Base-by-base conservation (phyloP, 2,113 vertebrate species). In the Agapornis roseicollis region DNA sequence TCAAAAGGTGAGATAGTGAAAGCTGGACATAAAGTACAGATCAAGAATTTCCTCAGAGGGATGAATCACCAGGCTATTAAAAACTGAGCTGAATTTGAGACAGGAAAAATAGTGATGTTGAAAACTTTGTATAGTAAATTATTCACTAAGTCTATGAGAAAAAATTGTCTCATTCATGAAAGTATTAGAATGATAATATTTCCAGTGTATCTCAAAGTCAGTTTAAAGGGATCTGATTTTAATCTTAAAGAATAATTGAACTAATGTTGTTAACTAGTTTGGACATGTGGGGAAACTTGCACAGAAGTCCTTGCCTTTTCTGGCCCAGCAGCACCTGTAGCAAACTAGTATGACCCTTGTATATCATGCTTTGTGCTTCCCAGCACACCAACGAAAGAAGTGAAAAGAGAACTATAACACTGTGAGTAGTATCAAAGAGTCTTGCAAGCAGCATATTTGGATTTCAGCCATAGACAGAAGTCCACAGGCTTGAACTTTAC, bases 401-500 rank as follows among this genome's bases (percentile, higher is more conserved):
- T 70, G 33, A 42, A 78, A 9, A 58, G 27, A 25, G 15, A 83
- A 86, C 86, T 25, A 2, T 70, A 66, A 81, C 42, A 35, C 10
- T 53, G 13, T 77, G 15, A 58, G 9, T 5, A 28, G 2, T 55
- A n/a, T 60, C 8, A 37, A 12, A 80, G 35, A 60, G 13, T 9
- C n/a, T 46, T 2, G 1, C 37, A 80, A 89, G 20, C 7, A 83
- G 31, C 24, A 16, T 49, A 16, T 50, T 37, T 60, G 8, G 58
- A 6, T 41, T 78, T 82, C 39, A 85, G 33, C 5, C 29, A 14
- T 10, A 31, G 39, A 2, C 2, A 37, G 23, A 33, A 13, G 20
- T 37, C 7, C 22, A 31, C 0, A 0, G 20, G 5, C 20, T 63
- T 53, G 64, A 16, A 72, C 37, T 35, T 79, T 3, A 80, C 8